phyloP scores from a whole-genome alignment of 2,113 vertebrate genomes.

The Dicrurus megarhynchus region DNA sequence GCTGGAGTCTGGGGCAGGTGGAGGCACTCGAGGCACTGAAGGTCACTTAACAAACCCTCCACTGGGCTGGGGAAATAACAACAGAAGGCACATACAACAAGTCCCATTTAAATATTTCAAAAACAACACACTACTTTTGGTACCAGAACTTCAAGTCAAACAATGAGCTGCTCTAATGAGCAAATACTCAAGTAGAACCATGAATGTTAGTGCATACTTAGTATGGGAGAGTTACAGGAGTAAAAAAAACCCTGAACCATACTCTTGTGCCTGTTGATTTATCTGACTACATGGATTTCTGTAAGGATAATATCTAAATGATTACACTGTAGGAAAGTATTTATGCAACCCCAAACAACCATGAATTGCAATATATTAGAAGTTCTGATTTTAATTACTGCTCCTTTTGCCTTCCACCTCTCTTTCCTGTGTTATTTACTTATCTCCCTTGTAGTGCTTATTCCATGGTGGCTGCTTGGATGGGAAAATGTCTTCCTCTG shows the following conservation, averaged over 20 bases:
- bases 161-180: neutral
- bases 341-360: neutral
- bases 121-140: neutral
- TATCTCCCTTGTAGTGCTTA: neutral
- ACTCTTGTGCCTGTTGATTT: neutral
- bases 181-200: neutral
- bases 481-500: neutral
- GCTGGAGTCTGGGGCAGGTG: neutral
- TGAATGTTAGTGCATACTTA: neutral
- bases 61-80: neutral
- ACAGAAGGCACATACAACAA: neutral
- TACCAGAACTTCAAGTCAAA: neutral
- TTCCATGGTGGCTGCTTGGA: neutral
- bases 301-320: neutral
- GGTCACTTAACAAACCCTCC: neutral
- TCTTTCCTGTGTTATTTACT: neutral
- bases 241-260: neutral
- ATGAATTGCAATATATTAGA: neutral
- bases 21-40: neutral
- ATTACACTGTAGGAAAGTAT: neutral
- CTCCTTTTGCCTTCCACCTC: neutral
- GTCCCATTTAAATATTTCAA: neutral
- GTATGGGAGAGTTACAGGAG: neutral
- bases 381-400: neutral
- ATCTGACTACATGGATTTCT: neutral